These are phyloP conservation scores for Turritopsis rubra DNA, from an alignment of 30 jellyfish, hydroid and myxozoan genomes.

Conservation along the genomic window DNA sequence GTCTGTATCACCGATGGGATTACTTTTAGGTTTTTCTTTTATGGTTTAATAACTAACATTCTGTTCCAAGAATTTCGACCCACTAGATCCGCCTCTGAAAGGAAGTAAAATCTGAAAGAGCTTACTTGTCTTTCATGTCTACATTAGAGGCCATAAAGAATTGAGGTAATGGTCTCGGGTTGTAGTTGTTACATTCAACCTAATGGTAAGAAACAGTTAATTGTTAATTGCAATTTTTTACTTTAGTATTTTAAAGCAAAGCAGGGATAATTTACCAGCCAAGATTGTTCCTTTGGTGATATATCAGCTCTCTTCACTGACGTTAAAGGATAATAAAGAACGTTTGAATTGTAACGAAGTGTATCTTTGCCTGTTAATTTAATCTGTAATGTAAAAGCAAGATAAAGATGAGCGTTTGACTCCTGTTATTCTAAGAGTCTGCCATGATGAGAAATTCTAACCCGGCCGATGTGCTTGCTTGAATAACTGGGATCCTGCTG, in stretches of 20 bases:
- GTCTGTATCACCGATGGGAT: too few relatives aligned
- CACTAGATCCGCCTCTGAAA: neutral
- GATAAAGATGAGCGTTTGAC: neutral
- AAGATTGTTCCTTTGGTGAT: neutral
- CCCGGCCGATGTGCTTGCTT: too few relatives aligned
- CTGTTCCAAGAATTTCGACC: too few relatives aligned
- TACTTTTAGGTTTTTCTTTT: too few relatives aligned
- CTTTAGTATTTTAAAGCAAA: neutral
- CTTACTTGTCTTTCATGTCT: neutral
- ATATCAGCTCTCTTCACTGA: neutral
- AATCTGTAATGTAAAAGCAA: neutral
- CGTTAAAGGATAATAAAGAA: constrained; percentile 9
- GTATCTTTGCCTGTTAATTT: neutral
- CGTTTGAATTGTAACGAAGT: neutral
- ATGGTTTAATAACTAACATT: too few relatives aligned
- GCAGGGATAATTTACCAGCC: neutral
- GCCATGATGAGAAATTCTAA: neutral
- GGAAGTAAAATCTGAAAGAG: neutral
- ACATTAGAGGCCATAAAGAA: neutral
- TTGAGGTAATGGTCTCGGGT: neutral
- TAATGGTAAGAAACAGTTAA: neutral
- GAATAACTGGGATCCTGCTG: too few relatives aligned
- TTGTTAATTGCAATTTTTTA: neutral
- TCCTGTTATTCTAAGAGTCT: neutral
- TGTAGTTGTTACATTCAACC: neutral